Evolutionary conservation across 2,797 vertebrate species (phyloP).

Genomic region (Bryconaethiops microstoma): DNA sequence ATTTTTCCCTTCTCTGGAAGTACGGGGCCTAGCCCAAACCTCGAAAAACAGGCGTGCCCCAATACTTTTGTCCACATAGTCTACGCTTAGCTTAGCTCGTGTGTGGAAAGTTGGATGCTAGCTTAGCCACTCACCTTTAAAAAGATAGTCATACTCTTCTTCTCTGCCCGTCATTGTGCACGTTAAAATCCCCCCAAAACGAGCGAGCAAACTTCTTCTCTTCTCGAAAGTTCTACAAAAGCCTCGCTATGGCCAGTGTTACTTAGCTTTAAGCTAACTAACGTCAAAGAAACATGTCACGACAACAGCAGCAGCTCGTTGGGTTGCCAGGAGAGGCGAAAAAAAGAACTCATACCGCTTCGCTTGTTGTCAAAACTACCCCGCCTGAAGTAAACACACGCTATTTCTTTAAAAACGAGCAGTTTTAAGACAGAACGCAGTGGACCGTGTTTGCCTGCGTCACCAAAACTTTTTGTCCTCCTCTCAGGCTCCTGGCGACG

Average conservation of each 20-base stretch:
- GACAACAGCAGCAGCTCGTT: conserved; percentile 3
- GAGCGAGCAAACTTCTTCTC: background rate
- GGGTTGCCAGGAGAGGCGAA: background rate
- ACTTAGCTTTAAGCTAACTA: conserved; percentile 17
- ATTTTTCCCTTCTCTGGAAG: too few species aligned
- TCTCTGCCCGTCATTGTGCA: conserved; percentile 82
- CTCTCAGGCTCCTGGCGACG: background rate
- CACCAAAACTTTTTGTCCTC: conserved; percentile 43
- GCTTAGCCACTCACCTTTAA: conserved; percentile 81
- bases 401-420: too few species aligned
- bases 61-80: too few species aligned
- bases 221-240: background rate
- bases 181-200: background rate
- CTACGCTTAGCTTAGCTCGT: background rate
- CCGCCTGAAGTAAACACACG: background rate
- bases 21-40: too few species aligned
- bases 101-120: conserved; percentile 3
- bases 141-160: conserved; percentile 89
- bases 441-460: conserved; percentile 40
- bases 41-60: too few species aligned
- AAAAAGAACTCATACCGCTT: conserved; percentile 9
- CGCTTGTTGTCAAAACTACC: background rate
- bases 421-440: background rate
- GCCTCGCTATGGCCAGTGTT: too few species aligned
- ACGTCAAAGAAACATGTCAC: conserved; percentile 42